Evolutionary conservation across 2,888 invertebrate genomes (phyloP).

Genomic region (Tenthredo scrophulariae): DNA sequence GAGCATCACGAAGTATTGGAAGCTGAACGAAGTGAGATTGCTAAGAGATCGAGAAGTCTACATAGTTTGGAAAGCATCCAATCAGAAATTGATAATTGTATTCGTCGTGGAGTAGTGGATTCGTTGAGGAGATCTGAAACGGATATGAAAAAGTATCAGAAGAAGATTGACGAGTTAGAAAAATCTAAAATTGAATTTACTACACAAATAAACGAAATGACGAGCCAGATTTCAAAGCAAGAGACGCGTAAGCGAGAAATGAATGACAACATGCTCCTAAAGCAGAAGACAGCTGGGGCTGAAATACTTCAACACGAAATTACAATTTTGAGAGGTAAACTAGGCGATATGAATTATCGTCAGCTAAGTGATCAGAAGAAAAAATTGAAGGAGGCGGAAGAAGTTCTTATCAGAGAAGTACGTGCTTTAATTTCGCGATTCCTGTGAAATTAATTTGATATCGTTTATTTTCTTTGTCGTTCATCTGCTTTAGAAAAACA

Average conservation of each 20-base stretch:
- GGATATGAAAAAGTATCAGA: slow-evolving; percentile 73
- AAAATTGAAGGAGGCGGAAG: slow-evolving; percentile 79
- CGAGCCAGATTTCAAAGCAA: slow-evolving; percentile 67
- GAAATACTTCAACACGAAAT: slow-evolving; percentile 70
- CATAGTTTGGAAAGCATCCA: slow-evolving; percentile 81
- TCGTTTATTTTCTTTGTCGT: neutral
- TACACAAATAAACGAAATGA: slow-evolving; percentile 72
- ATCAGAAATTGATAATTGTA: slow-evolving; percentile 81
- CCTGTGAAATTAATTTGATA: neutral
- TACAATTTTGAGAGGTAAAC: slow-evolving; percentile 73
- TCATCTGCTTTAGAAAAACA: slow-evolving; percentile 68
- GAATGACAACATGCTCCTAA: slow-evolving; percentile 68
- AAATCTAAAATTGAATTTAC: slow-evolving; percentile 80
- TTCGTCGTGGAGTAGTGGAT: slow-evolving; percentile 80
- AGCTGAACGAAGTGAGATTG: slow-evolving; percentile 77
- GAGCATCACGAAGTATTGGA: slow-evolving; percentile 75
- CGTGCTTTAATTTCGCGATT: neutral
- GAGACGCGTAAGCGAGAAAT: slow-evolving; percentile 70
- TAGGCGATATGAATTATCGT: slow-evolving; percentile 82
- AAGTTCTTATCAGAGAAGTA: slow-evolving; percentile 79
- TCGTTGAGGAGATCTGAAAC: slow-evolving; percentile 75
- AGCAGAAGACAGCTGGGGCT: slow-evolving; percentile 69
- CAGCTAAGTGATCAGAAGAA: slow-evolving; percentile 82
- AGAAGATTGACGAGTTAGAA: slow-evolving; percentile 78
- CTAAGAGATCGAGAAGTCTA: slow-evolving; percentile 77